A percentile compares a stretch with the other conserved stretches of the same genome.
Evolutionary conservation across 2,888 invertebrate species (phyloP).

Genomic region (Dasysyrphus albostriatus): DNA sequence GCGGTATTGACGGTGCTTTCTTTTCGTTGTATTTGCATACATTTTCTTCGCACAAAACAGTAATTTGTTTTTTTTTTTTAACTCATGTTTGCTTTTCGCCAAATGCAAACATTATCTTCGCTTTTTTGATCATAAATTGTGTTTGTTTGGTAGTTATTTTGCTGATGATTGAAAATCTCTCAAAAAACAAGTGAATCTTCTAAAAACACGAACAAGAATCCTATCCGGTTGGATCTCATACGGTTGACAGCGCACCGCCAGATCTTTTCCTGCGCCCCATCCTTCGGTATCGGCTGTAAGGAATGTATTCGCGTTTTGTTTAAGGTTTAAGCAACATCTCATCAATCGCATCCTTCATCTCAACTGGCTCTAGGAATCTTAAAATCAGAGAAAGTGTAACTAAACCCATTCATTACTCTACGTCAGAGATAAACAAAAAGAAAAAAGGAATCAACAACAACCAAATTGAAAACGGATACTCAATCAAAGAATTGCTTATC

Average conservation of each 20-base stretch:
- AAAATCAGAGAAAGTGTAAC: constrained; percentile 17
- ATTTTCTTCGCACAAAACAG: constrained; percentile 58
- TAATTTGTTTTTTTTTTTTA: not conserved
- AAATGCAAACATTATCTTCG: constrained; percentile 41
- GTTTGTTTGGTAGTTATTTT: constrained; percentile 10
- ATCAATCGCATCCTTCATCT: not conserved
- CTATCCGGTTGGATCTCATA: constrained; percentile 26
- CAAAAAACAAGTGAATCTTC: not conserved
- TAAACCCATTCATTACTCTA: constrained; percentile 6
- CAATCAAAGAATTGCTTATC: constrained; percentile 60
- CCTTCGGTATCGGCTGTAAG: not conserved
- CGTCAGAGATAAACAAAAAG: not conserved
- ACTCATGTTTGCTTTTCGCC: constrained; percentile 25
- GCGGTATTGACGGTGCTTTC: constrained; percentile 9
- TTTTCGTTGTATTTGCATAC: constrained; percentile 35
- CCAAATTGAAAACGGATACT: constrained; percentile 71
- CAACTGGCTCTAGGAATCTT: not conserved
- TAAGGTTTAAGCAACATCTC: constrained; percentile 29
- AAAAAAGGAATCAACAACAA: constrained; percentile 10
- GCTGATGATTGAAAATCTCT: constrained; percentile 2
- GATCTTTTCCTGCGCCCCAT: constrained; percentile 1
- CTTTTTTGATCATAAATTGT: constrained; percentile 17
- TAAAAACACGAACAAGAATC: not conserved
- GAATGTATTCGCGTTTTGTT: constrained; percentile 48
- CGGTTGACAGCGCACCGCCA: constrained; percentile 49